Base-by-base conservation (phyloP, 2,797 vertebrate species). In the Zalophus californianus region DNA sequence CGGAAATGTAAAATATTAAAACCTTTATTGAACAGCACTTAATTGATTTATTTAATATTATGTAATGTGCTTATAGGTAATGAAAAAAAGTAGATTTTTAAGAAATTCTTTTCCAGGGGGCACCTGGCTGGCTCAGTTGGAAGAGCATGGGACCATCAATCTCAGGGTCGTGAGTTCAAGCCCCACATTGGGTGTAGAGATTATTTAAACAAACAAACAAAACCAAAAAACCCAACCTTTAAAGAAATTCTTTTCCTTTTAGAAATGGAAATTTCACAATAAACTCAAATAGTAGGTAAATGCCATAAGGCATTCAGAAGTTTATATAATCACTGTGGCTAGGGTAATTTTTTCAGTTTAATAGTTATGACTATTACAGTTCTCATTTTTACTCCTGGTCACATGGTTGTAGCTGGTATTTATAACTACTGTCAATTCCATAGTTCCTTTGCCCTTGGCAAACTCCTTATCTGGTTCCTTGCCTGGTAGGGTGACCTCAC, bases 31-130 rank as follows among this genome's bases (percentile, higher is more conserved):
- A 25, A 50, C 7, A 78, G 56, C 38, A 89, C 44, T 83, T 89
- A 77, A 41, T 77, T 84, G 87, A 50, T 68, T 75, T 89, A 48
- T 94, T 78, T 90, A 77, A 77, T 77, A 58, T 68, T 84, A 56
- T 25, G 2, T 58, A 77, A 77, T 56, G 35, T 78, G 32, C 38
- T 78, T 85, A 35, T 66, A 56, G 38, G 1, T 77, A 77, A 78
- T 62, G 60, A 58, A 21, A 38, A 92, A 78, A 70, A 50, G 14
- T 50, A n/a, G 32, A 66, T 32, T n/a, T 66, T 66, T n/a, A 66
- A 66, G 29, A n/a, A n/a, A n/a, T 8, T n/a, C 29, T 66, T n/a
- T n/a, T n/a, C 29, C 62, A 32, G 7, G 62, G 32, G 15, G 14
- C 14, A n/a, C 58, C 58, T 60, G 29, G 29, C 15, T n/a, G 62